Evolutionary conservation across 2,888 invertebrate genomes (phyloP).

Genomic region (Chromoteleia sp.): DNA sequence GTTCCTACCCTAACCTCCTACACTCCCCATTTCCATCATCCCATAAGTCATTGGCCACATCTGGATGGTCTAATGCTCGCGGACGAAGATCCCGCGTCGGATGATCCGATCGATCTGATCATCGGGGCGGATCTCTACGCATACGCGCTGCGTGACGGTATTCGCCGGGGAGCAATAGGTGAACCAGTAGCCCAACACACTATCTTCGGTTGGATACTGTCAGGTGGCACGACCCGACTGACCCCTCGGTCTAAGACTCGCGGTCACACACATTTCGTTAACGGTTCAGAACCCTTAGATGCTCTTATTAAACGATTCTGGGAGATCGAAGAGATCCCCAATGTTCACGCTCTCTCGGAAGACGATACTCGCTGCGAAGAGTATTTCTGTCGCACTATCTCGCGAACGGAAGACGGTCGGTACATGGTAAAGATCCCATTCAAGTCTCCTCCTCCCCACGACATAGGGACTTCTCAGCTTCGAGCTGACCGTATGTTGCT

Average conservation of each 20-base stretch:
- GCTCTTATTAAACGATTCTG: neutral
- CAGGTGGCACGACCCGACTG: neutral
- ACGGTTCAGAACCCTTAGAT: neutral
- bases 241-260: neutral
- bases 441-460: neutral
- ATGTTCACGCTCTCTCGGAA: no score
- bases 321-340: neutral
- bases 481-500: neutral
- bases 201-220: slow-evolving; percentile 4
- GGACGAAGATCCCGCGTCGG: neutral
- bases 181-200: slow-evolving; percentile 4
- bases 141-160: neutral
- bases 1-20: slow-evolving; percentile 1
- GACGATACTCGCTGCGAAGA: neutral
- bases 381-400: neutral
- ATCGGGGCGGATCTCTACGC: slow-evolving; percentile 6
- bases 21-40: neutral
- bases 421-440: slow-evolving; percentile 1
- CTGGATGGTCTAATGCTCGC: neutral
- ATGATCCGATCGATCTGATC: neutral
- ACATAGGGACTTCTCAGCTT: neutral
- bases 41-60: slow-evolving; percentile 3
- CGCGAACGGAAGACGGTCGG: neutral
- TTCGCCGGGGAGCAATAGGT: neutral
- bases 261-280: neutral